Conservation (phyloP, 2,888 invertebrate genomes). For the Perithous albicinctus region DNA sequence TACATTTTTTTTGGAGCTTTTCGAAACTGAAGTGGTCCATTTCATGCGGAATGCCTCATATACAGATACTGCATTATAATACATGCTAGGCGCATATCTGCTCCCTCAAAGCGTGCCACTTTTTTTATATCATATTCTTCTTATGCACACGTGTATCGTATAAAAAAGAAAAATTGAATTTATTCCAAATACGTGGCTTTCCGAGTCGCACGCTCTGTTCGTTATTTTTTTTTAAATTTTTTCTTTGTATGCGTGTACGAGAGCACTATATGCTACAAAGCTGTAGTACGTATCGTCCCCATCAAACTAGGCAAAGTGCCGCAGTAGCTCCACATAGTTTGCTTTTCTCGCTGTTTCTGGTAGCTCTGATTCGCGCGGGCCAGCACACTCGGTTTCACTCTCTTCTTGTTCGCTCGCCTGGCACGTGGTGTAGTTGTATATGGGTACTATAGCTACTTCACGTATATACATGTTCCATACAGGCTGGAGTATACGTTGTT, state of each 20-base stretch:
- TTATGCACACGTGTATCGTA: background rate
- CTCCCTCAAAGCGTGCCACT: background rate
- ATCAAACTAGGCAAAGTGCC: background rate
- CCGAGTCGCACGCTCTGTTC: background rate
- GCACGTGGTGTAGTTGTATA: constrained; percentile 2
- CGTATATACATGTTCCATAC: constrained; percentile 6
- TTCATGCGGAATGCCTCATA: too few relatives aligned
- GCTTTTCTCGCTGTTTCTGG: constrained; percentile 17
- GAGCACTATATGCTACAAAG: background rate
- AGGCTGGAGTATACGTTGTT: constrained; percentile 16
- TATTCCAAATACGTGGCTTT: background rate
- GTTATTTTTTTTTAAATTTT: background rate
- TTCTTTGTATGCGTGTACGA: background rate
- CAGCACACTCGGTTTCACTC: constrained; percentile 18
- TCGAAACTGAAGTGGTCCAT: too few relatives aligned
- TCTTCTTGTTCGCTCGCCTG: constrained; percentile 11
- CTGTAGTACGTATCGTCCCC: background rate
- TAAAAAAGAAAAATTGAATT: background rate
- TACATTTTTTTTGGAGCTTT: too few relatives aligned
- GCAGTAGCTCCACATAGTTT: constrained; percentile 20
- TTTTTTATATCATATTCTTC: background rate
- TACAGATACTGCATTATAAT: background rate
- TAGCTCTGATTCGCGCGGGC: constrained; percentile 6
- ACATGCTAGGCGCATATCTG: constrained; percentile 5
- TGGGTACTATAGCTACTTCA: background rate